phyloP scores from a whole-genome alignment of 2,113 vertebrate genomes.

The Zapornia atra region DNA sequence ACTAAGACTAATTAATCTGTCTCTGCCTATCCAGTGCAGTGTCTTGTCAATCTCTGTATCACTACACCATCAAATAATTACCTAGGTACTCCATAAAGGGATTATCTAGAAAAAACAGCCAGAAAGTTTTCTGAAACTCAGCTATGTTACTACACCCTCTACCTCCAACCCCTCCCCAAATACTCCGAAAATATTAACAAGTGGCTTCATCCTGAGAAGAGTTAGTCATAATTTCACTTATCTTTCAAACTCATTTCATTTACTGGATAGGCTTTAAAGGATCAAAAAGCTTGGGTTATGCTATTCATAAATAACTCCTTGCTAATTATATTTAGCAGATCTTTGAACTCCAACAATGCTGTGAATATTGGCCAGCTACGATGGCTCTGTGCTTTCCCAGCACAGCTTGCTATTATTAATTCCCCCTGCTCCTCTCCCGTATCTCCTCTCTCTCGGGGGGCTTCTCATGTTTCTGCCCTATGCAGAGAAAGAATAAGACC shows the following conservation, averaged over 20 bases:
- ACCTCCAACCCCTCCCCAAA: fast-evolving
- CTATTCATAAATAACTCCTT: neutral
- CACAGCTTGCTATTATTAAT: neutral
- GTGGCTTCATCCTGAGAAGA: neutral
- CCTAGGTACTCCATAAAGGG: neutral
- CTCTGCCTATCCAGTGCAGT: neutral
- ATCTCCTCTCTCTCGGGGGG: neutral
- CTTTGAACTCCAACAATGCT: neutral
- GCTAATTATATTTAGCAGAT: neutral
- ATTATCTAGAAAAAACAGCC: slow-evolving; percentile 9
- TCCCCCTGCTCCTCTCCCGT: neutral
- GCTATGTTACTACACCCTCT: neutral
- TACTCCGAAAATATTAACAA: neutral
- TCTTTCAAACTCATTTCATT: neutral
- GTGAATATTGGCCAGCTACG: neutral
- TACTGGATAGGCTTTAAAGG: neutral
- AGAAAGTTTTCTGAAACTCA: neutral
- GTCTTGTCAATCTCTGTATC: neutral
- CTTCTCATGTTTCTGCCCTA: neutral
- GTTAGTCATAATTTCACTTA: neutral
- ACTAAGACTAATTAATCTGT: slow-evolving; percentile 10
- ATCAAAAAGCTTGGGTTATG: neutral
- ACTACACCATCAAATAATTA: neutral
- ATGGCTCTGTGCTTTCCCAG: neutral
- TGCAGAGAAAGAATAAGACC: neutral